phyloP scores from a whole-genome alignment of 2,113 vertebrate species.

The Chitala chitala region DNA sequence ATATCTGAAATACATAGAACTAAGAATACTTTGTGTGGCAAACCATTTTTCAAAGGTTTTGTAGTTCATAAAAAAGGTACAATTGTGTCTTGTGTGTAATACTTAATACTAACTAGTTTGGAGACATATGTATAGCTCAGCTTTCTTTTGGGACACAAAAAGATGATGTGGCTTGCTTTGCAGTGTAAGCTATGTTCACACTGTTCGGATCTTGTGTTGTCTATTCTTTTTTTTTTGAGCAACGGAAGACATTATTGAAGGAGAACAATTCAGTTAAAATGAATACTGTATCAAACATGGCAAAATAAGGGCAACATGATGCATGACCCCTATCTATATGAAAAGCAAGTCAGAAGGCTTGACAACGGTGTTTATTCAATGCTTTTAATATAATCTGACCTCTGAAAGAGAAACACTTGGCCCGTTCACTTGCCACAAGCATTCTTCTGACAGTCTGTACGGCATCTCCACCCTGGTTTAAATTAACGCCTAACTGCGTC shows the following conservation, averaged over 20 bases:
- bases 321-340: too few relatives aligned
- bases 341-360: too few relatives aligned
- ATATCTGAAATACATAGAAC: neutral
- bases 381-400: neutral
- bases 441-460: neutral
- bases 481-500: neutral
- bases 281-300: too few relatives aligned
- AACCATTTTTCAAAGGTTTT: slow-evolving; percentile 3
- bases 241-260: neutral
- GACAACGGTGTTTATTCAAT: neutral
- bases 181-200: neutral
- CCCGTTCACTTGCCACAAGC: neutral
- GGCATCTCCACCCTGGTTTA: neutral
- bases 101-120: neutral
- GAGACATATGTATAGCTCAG: neutral
- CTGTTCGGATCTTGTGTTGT: neutral
- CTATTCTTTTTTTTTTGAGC: neutral
- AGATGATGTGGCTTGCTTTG: neutral
- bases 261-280: too few relatives aligned
- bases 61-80: neutral
- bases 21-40: too few relatives aligned
- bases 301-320: too few relatives aligned
- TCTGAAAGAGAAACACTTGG: neutral
- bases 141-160: neutral
- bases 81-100: neutral